These are phyloP conservation scores for Tetranychus urticae DNA, from an alignment of 1,140 invertebrate species.

Conservation along the genomic window DNA sequence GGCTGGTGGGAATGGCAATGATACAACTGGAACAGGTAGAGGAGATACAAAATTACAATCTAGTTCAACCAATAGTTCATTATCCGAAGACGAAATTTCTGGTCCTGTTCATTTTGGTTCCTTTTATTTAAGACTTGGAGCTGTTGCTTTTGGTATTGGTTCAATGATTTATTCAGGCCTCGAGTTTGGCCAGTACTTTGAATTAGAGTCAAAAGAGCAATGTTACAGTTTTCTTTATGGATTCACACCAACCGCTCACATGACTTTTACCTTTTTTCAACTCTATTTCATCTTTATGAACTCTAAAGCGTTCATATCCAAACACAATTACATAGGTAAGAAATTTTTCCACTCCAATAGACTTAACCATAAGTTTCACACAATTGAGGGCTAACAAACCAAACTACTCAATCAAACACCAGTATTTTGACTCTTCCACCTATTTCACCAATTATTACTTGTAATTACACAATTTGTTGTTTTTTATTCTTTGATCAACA, in stretches of 20 bases:
- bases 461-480: too few relatives aligned
- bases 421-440: too few relatives aligned
- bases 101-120: slow-evolving; percentile 37
- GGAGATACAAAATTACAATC: not conserved
- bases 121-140: slow-evolving; percentile 77
- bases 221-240: slow-evolving; percentile 66
- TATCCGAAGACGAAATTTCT: not conserved
- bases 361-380: not conserved
- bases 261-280: slow-evolving; percentile 81
- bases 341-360: not conserved
- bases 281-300: slow-evolving; percentile 91
- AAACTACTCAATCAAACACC: too few relatives aligned
- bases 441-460: too few relatives aligned
- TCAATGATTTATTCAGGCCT: slow-evolving; percentile 83
- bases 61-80: not conserved
- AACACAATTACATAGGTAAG: slow-evolving; percentile 8
- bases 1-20: too few relatives aligned
- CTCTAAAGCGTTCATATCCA: slow-evolving; percentile 24
- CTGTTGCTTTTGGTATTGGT: slow-evolving; percentile 77
- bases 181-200: slow-evolving; percentile 78
- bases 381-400: too few relatives aligned
- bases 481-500: too few relatives aligned
- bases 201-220: slow-evolving; percentile 52
- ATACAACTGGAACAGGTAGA: not conserved
- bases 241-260: slow-evolving; percentile 56